Evolutionary conservation across 1,140 invertebrate species (phyloP), one percentile per base, ranked within the genome.

Genomic region (Halictus rubicundus): DNA sequence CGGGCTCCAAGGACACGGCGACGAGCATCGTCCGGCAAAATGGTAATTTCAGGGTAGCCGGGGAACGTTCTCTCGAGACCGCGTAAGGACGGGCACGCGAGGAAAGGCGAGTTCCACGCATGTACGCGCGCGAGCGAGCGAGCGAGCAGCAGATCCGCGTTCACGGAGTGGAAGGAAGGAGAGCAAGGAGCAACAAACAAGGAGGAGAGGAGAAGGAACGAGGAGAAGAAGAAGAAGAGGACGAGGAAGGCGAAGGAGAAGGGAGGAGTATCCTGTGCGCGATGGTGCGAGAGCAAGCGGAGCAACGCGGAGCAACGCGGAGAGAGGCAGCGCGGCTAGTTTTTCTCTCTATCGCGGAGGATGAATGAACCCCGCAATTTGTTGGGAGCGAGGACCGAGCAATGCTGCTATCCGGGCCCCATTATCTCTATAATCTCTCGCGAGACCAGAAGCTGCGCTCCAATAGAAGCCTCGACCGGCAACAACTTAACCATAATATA

Each of bases 311-410:
- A 65, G 68, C 54, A 32, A 19, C 49, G 69, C 64, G 32, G 64
- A 89, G 87, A 89, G 32, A 32, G 32, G 87, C 85, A 83, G 91
- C 86, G 85, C 81, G 89, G 89, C 92, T 91, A 91, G 92, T 92
- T 92, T 92, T 92, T 92, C 88, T 57, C 80, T 89, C 77, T 89
- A 90, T 90, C 88, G 81, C 77, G 88, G 89, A 90, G 90, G 91
- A 93, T 93, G 92, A 93, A 93, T 92, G 92, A 93, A 93, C 92
- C 91, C 90, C 84, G 90, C 89, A 93, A 93, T 93, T 93, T 91
- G 89, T 92, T 91, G 92, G 88, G 89, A 90, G 90, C 91, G 90
- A 90, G 83, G 89, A 91, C 87, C 87, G 87, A 84, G 77, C 66
- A 72, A 68, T 69, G 68, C 74, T 68, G 75, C 84, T 90, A 89